Base-by-base conservation (phyloP, 2,113 vertebrate genomes). In the Pterophyllum scalare region DNA sequence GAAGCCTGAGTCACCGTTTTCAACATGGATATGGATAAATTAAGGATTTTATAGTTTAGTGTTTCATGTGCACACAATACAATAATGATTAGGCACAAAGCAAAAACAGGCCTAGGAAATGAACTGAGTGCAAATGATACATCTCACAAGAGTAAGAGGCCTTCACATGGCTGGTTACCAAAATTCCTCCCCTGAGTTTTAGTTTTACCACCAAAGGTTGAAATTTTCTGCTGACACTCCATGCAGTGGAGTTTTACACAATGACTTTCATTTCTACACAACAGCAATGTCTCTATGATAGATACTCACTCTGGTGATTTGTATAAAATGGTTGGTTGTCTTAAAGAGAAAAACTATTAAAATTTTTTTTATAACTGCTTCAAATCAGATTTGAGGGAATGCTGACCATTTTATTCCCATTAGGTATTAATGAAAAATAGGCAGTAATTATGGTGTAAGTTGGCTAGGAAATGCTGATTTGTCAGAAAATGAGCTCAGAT, bases 1-100 rank as follows among this genome's bases (percentile, higher is more conserved):
- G 43, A 72, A 19, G 49, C 35, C 35, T 72, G 58, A 77, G 33
- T 85, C 79, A 87, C 52, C 7, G 6, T 28, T 85, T 49, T 80
- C 57, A 64, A 62, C 13, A 75, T 64, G 31, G 43, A 76, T 59
- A 43, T 49, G 35, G 70, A 59, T 38, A 59, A 54, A 87, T 72
- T 35, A 60, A 52, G 52, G 49, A 60, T 79, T 83, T 75, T 58
- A 75, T 79, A 61, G 35, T 56, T 64, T 38, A 28, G 20, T 77
- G 22, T 75, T 80, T 31, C 46, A 40, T 22, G 15, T 61, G 46
- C 14, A 3, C 7, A 31, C 3, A 0, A 2, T n/a, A 10, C 52
- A 58, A 24, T 28, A 10, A 40, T 77, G 28, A 24, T 54, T 74
- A 59, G 58, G 24, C 61, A 62, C 67, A 57, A 12, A 67, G 49